Evolutionary conservation across 2,113 vertebrate species (phyloP), one percentile per base, ranked within the genome.

Genomic region (Porphyrio hochstetteri): DNA sequence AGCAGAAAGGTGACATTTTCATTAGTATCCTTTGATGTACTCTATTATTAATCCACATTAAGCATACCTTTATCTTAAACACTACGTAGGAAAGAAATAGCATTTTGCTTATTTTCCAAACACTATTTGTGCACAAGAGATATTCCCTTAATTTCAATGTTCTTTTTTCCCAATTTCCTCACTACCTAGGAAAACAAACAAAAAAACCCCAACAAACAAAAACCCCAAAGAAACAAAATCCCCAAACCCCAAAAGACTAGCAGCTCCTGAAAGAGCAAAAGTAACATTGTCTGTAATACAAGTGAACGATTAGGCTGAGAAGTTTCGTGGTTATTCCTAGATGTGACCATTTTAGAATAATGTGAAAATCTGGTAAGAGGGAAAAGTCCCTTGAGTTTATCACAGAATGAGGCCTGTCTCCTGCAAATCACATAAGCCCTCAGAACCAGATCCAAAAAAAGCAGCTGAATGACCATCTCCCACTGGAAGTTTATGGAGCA

Each of bases 381-480:
- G 40, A 42, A 9, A n/a, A 29, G 2, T 82, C 14, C 31, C 17
- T 59, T 19, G 6, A 65, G 16, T 4, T 14, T 74, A 28, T 84
- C 11, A 18, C 16, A 44, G 13, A 52, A 33, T 19, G 35, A 67
- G 70, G 1, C 2, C 19, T 36, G 2, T 24, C 5, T 71, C 18
- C 42, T 68, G 14, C 18, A 42, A 82, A 29, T 9, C 2, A 6
- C 1, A 1, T 40, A 23, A 65, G 3, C 5, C 55, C 8, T 61
- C 35, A 55, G 8, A 89, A 5, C 2, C 14, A 19, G 33, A 82
- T 76, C 4, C 20, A 82, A 42, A 78, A 87, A 86, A 85, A 65
- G 0, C 3, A 5, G 8, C 7, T 87, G 33, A 64, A 72, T 64
- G n/a, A 50, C 17, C 42, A 76, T 0, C 8, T 68, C 2, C 4